A percentile compares a stretch with the other conserved stretches of the same genome.
These are phyloP conservation scores for Sceliomorpha sp. DNA, from an alignment of 2,888 invertebrate species.

Conservation along the genomic window DNA sequence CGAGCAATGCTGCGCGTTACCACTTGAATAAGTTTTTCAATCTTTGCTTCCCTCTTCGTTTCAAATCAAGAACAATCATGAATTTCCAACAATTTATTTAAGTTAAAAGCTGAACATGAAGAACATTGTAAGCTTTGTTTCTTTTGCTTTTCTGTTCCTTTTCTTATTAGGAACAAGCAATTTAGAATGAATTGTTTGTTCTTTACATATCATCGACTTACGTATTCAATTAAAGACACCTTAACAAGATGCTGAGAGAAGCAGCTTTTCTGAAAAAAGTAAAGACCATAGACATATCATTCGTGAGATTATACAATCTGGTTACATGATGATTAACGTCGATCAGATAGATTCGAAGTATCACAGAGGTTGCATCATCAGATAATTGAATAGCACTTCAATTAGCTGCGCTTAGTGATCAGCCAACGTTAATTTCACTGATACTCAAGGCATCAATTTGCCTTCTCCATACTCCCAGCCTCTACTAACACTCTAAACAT, in stretches of 20 bases:
- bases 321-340: slow-evolving; percentile 43
- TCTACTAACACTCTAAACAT: slow-evolving; percentile 30
- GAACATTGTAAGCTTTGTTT: slow-evolving; percentile 29
- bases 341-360: slow-evolving; percentile 47
- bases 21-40: slow-evolving; percentile 50
- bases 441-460: slow-evolving; percentile 53
- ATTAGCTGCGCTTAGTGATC: slow-evolving; percentile 74
- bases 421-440: slow-evolving; percentile 59
- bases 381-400: slow-evolving; percentile 75
- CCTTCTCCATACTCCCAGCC: slow-evolving; percentile 32
- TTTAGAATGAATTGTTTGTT: slow-evolving; percentile 15
- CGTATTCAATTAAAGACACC: neutral
- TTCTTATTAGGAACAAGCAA: slow-evolving; percentile 9
- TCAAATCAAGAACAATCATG: slow-evolving; percentile 51
- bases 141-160: slow-evolving; percentile 17
- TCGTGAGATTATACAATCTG: slow-evolving; percentile 28
- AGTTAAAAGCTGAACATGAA: slow-evolving; percentile 31
- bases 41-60: slow-evolving; percentile 55
- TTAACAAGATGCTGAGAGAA: slow-evolving; percentile 3
- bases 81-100: slow-evolving; percentile 49
- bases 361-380: slow-evolving; percentile 70
- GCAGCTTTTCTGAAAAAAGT: neutral
- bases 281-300: slow-evolving; percentile 8
- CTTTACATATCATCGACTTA: slow-evolving; percentile 1
- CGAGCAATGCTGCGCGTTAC: slow-evolving; percentile 62